Evolutionary conservation across 2,797 vertebrate species (phyloP).

Genomic region (Heterohyrax brucei): DNA sequence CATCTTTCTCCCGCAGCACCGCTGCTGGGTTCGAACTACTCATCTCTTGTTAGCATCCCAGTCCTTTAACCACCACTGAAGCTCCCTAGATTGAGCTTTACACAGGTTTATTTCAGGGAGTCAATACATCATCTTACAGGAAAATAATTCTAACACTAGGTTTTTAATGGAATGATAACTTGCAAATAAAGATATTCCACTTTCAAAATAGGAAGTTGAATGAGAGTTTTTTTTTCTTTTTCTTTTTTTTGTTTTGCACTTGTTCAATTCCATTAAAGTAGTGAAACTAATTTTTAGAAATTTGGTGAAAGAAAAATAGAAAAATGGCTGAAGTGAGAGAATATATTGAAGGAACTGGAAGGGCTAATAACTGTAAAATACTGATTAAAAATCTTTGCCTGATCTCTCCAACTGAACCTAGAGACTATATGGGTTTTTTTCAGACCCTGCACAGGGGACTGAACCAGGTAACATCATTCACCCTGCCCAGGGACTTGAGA

Average conservation of each 20-base stretch:
- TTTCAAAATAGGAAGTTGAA: conserved; percentile 39
- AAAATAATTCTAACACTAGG: not conserved
- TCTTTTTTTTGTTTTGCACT: not conserved
- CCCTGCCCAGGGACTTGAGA: no score
- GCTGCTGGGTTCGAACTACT: no score
- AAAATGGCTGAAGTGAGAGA: not conserved
- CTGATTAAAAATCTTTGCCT: no score
- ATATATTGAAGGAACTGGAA: conserved; percentile 23
- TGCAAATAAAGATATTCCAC: not conserved
- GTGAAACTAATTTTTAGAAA: not conserved
- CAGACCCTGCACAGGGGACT: no score
- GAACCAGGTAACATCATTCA: no score
- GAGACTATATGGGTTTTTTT: no score
- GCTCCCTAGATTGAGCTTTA: not conserved
- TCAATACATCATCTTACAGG: not conserved
- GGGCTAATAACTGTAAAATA: no score
- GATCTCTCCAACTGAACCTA: no score
- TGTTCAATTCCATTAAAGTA: not conserved
- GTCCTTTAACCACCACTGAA: no score
- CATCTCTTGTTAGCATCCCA: no score
- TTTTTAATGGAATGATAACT: not conserved
- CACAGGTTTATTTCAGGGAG: not conserved
- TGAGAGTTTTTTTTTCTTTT: not conserved
- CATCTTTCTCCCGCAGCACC: no score
- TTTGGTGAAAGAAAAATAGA: not conserved